Base-by-base conservation (phyloP, 2,888 invertebrate species). In the Colostygia pectinataria region DNA sequence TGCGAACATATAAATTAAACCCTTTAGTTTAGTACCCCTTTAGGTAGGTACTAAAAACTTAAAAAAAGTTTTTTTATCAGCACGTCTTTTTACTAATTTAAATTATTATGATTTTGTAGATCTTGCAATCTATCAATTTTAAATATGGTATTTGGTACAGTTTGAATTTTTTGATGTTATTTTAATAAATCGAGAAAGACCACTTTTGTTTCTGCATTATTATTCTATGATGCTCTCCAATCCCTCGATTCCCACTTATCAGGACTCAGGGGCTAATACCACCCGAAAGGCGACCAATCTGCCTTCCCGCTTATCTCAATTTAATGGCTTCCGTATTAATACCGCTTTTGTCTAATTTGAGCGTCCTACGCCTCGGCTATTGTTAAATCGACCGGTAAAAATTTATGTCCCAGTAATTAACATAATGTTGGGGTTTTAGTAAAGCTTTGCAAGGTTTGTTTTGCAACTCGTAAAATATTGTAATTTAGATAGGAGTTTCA, bases 311-410 rank as follows among this genome's bases (percentile, higher is more conserved):
- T 89, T 89, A 90, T 90, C 88, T 87, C 86, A 84, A 88, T 88
- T 88, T 89, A 89, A 89, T 90, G 88, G 87, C 80, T 85, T 85
- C 84, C 83, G 85, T 84, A 87, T 87, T 88, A 87, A 86, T 88
- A 80, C 89, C 80, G 86, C 77, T 80, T 88, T 89, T 87, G 88
- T 87, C 86, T 87, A 88, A 86, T 88, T 89, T 82, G 73, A 76
- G 80, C 76, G 75, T 80, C 68, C 76, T 74, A 69, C 63, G 71
- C 66, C 63, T 65, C 60, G 71, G 74, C 74, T 68, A 78, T 79
- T 86, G 86, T 80, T 83, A 74, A 85, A 86, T 86, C 80, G 83
- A 80, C 74, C 70, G 79, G 77, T 77, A 86, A 83, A 83, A 88
- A 84, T 78, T 74, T 74, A 85, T 82, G 71, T 64, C 64, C 29